Base-by-base conservation (phyloP, 2,797 vertebrate species). In the Tokudaia muenninki region DNA sequence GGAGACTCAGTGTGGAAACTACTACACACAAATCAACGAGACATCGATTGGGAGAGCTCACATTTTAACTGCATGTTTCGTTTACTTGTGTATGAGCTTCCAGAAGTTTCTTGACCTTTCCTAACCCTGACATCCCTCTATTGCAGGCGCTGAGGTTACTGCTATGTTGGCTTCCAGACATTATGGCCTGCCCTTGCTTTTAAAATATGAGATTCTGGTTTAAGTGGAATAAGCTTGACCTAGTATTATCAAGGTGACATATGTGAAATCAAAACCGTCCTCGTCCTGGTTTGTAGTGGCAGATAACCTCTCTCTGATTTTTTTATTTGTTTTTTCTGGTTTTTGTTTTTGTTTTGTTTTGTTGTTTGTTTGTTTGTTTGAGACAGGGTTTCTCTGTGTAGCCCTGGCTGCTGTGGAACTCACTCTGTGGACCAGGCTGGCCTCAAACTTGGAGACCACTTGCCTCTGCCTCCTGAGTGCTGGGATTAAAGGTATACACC, bases 201-300 rank as follows among this genome's bases (percentile, higher is more conserved):
- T 91, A 88, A 92, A 92, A 77, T 88, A 63, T 92, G 50, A 31
- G 79, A 84, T 96, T 93, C 52, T 92, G 50, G 89, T 63, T 70
- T 52, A 31, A 72, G 2, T 44, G 29, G 79, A 75, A 65, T n/a
- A 50, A 12, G 11, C 14, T 87, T 77, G 59, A 95, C 50, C n/a
- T 88, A 52, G 12, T 52, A 12, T 16, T 22, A 79, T n/a, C 55
- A 70, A 78, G 80, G 57, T 44, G 72, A 47, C 10, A 13, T 29
- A 31, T 29, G 19, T 72, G 61, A 86, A n/a, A 67, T 70, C 84
- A 72, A 86, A 86, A 31, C 14, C 13, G 65, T 70, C 75, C 75
- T 94, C 67, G 57, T 79, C 63, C 4, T 52, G 31, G 55, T 80
- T 63, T 93, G 50, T 70, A 50, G 80, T 41, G 52, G 77, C 63